These are phyloP conservation scores for Cnemophilus loriae DNA, from an alignment of 2,113 vertebrate species.

Conservation along the genomic window DNA sequence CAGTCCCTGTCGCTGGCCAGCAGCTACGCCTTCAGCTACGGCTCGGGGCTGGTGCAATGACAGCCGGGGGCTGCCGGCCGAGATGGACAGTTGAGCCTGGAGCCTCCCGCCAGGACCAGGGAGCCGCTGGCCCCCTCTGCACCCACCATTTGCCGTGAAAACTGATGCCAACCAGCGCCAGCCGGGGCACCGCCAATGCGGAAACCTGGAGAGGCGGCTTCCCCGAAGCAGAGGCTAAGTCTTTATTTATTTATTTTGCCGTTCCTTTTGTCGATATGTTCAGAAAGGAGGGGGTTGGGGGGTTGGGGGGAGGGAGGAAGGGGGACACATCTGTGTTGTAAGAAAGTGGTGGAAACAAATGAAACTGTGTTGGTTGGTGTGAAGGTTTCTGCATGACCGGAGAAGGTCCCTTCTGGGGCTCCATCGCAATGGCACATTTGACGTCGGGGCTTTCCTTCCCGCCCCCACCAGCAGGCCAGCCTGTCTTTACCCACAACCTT, in stretches of 20 bases:
- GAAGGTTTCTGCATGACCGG: constrained; percentile 28
- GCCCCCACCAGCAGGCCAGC: not conserved
- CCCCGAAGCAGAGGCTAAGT: constrained; percentile 66
- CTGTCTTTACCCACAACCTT: not conserved
- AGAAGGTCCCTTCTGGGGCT: not conserved
- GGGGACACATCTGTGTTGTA: constrained; percentile 28
- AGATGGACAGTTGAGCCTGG: constrained; percentile 65
- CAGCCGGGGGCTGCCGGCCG: not conserved
- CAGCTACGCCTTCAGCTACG: constrained; percentile 85
- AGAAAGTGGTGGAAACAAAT: constrained; percentile 52
- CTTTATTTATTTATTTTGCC: constrained; percentile 75
- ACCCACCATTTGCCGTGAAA: constrained; percentile 44
- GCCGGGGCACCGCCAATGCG: not conserved
- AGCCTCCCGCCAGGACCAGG: constrained; percentile 54
- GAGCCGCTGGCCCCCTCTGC: not conserved
- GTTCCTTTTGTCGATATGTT: constrained; percentile 52
- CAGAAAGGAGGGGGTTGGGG: not conserved
- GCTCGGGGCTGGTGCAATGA: constrained; percentile 87
- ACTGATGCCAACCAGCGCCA: constrained; percentile 38
- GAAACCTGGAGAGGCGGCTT: constrained; percentile 55
- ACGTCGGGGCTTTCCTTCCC: not conserved
- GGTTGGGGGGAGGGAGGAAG: not conserved
- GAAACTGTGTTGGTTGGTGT: constrained; percentile 47
- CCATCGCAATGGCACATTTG: fast-evolving
- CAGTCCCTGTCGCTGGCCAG: constrained; percentile 82